Evolutionary conservation across 2,113 vertebrate species (phyloP), one percentile per base, ranked within the genome.

Genomic region (Trematocara zebra): DNA sequence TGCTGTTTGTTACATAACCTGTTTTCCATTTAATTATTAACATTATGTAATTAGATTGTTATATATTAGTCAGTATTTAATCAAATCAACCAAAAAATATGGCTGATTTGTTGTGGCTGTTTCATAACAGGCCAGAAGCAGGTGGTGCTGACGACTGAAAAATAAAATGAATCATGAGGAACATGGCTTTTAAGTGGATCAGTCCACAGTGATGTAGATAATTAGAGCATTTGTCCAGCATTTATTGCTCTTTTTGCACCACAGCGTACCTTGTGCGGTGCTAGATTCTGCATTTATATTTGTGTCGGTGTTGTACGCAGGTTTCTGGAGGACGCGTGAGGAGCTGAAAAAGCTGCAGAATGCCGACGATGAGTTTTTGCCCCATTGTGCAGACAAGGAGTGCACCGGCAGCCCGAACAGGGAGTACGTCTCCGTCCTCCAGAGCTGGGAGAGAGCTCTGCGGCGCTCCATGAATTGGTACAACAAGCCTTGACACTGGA

Each of bases 391-490:
- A 85, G 4, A 15, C 6, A 76, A 76, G 93, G 69, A 83, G 4
- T 26, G 78, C 2, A 10, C 14, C 1, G 14, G 8, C 14, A 57
- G 33, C 7, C 56, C 31, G 0, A 61, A 12, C 1, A 78, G 93
- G 83, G 95, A 97, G 11, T 98, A 98, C 86, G 91, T 81, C 81
- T 82, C 85, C 6, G 89, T 94, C 51, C 95, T 99, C 92, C 96
- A 97, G 86, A 96, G 94, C 84, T 99, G 99, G 99, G 96, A 98
- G 53, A 95, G 95, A 86, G 98, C 98, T 2, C 95, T 97, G 64
- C 95, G 91, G 8, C 94, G 95, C 81, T 98, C 97, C 51, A 97
- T 97, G 95, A 94, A 97, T 69, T 98, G 97, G 98, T 98, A 99
- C 92, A 97, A 76, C 86, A 94, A 95, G 72, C 78, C 80, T 0